These are phyloP conservation scores for Heliconius melpomene DNA, from an alignment of 1,140 invertebrate species.

Conservation along the genomic window DNA sequence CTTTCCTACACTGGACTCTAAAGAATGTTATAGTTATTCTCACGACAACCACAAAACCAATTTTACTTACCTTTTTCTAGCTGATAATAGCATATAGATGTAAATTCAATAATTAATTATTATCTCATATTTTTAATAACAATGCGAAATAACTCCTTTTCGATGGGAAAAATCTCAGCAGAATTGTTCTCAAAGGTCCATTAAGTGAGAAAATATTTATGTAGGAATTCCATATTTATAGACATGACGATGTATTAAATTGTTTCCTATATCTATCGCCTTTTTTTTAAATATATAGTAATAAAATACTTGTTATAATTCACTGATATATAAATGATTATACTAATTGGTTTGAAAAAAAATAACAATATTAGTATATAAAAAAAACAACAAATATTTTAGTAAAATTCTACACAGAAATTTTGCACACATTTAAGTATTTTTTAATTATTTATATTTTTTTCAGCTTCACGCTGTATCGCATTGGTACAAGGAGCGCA, in stretches of 20 bases:
- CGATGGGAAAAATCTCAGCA: conserved; percentile 22
- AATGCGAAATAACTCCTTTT: conserved; percentile 21
- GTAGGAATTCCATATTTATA: conserved; percentile 13
- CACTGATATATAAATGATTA: too few relatives aligned
- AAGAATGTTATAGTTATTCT: not conserved
- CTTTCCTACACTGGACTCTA: not conserved
- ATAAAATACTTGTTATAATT: too few relatives aligned
- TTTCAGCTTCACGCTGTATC: too few relatives aligned
- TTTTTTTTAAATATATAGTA: not conserved
- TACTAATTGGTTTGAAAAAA: too few relatives aligned
- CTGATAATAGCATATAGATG: not conserved
- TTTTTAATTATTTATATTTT: too few relatives aligned
- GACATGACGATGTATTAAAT: not conserved
- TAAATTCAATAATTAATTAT: conserved; percentile 17
- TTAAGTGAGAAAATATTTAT: conserved; percentile 20
- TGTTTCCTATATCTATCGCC: not conserved
- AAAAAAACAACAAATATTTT: too few relatives aligned
- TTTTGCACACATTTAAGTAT: too few relatives aligned
- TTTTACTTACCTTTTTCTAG: not conserved
- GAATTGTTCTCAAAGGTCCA: conserved; percentile 30
- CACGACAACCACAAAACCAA: not conserved
- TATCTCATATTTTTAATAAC: conserved; percentile 25
- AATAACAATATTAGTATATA: too few relatives aligned
- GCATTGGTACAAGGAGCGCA: too few relatives aligned
- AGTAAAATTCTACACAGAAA: too few relatives aligned